phyloP scores from a whole-genome alignment of 1,140 invertebrate species.

The Sinella curviseta region DNA sequence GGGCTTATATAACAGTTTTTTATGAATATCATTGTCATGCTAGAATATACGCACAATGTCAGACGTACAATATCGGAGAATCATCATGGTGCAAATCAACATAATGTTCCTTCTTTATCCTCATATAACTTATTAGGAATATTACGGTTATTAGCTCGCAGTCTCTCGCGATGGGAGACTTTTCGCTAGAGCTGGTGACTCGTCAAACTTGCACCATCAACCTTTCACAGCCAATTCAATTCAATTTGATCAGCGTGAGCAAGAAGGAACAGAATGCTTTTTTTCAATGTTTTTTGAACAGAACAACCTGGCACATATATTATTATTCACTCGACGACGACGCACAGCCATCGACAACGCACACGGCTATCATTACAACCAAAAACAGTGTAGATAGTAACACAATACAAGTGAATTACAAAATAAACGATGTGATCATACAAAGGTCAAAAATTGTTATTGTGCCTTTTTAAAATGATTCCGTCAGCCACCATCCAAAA shows the following conservation, averaged over 20 bases:
- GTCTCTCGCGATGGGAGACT: constrained; percentile 11
- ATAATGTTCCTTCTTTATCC: not conserved
- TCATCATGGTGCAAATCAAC: not conserved
- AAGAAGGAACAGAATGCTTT: not conserved
- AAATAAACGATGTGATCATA: not conserved
- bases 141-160: constrained; percentile 14
- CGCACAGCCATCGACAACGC: too few relatives aligned
- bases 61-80: too few relatives aligned
- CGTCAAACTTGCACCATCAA: not conserved
- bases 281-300: not conserved
- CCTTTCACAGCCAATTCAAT: constrained; percentile 23
- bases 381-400: not conserved
- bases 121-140: constrained; percentile 8
- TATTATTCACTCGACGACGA: too few relatives aligned
- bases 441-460: constrained; percentile 15
- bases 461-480: not conserved
- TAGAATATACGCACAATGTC: too few relatives aligned
- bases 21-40: too few relatives aligned
- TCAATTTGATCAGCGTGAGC: constrained; percentile 24
- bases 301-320: not conserved
- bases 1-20: too few relatives aligned
- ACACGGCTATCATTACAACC: not conserved
- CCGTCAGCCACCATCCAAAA: not conserved
- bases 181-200: not conserved
- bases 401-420: not conserved